phyloP scores from a whole-genome alignment of 2,888 invertebrate genomes.

The Idaea aversata region DNA sequence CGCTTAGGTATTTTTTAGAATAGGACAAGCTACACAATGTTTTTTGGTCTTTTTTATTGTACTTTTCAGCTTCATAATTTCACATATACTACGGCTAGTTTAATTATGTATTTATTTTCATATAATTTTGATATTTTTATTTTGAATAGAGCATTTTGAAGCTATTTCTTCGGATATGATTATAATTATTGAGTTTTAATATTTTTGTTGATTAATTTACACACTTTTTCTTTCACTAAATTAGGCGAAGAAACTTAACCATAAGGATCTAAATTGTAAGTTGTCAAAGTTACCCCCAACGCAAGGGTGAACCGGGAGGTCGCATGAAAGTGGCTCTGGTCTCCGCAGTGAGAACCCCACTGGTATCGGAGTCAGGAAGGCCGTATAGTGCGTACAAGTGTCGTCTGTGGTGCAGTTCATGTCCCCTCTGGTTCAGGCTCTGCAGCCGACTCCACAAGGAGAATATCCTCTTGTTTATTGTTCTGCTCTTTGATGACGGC shows the following conservation, averaged over 20 bases:
- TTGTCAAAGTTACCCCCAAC: conserved; percentile 63
- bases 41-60: conserved; percentile 68
- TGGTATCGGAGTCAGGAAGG: conserved; percentile 54
- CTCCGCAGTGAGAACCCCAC: conserved; percentile 61
- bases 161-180: background rate
- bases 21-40: background rate
- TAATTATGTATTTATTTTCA: background rate
- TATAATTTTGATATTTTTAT: background rate
- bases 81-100: conserved; percentile 10
- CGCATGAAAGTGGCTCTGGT: conserved; percentile 63
- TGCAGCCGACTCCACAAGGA: conserved; percentile 73
- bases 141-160: background rate
- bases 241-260: background rate
- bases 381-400: conserved; percentile 68
- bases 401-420: conserved; percentile 66
- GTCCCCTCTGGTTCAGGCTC: conserved; percentile 65
- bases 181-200: background rate
- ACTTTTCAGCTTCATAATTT: conserved; percentile 48
- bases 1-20: conserved; percentile 22
- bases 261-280: conserved; percentile 13
- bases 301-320: conserved; percentile 71
- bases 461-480: conserved; percentile 65
- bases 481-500: conserved; percentile 41
- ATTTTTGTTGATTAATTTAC: no score
- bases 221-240: background rate